Evolutionary conservation across 2,888 invertebrate genomes (phyloP).

Genomic region (Blastobasis adustella): DNA sequence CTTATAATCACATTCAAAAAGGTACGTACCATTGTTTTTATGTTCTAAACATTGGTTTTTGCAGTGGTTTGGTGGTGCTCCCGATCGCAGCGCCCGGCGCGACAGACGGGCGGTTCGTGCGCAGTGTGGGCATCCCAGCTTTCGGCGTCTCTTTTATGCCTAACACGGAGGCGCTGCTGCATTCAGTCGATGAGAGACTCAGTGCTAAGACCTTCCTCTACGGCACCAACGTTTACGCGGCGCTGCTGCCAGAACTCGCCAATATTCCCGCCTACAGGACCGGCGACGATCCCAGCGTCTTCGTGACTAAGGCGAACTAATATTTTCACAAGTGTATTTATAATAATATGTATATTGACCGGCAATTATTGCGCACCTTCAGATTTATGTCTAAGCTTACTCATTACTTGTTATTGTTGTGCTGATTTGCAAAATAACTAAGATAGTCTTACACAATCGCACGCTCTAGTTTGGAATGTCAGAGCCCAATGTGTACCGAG

Average conservation of each 20-base stretch:
- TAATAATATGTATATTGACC: too few species aligned
- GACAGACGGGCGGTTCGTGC: constrained; percentile 38
- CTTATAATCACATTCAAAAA: too few species aligned
- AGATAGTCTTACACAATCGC: too few species aligned
- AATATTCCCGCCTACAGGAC: neutral
- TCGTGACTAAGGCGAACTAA: neutral
- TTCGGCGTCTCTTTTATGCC: constrained; percentile 42
- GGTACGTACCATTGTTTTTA: too few species aligned
- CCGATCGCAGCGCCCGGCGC: constrained; percentile 42
- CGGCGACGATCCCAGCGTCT: neutral
- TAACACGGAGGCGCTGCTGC: constrained; percentile 26
- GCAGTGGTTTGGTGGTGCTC: neutral
- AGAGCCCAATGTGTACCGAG: too few species aligned
- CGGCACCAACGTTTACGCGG: constrained; percentile 40
- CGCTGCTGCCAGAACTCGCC: neutral
- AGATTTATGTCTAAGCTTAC: too few species aligned
- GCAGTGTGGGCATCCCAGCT: constrained; percentile 43
- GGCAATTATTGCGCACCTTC: too few species aligned
- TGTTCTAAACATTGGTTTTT: neutral
- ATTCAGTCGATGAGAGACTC: constrained; percentile 40
- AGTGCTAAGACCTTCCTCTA: constrained; percentile 35
- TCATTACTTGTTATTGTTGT: too few species aligned
- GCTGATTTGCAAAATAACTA: too few species aligned
- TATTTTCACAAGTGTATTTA: too few species aligned
- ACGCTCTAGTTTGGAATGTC: too few species aligned